Base-by-base conservation (phyloP, 1,140 invertebrate genomes). In the Drosophila kohkoa region DNA sequence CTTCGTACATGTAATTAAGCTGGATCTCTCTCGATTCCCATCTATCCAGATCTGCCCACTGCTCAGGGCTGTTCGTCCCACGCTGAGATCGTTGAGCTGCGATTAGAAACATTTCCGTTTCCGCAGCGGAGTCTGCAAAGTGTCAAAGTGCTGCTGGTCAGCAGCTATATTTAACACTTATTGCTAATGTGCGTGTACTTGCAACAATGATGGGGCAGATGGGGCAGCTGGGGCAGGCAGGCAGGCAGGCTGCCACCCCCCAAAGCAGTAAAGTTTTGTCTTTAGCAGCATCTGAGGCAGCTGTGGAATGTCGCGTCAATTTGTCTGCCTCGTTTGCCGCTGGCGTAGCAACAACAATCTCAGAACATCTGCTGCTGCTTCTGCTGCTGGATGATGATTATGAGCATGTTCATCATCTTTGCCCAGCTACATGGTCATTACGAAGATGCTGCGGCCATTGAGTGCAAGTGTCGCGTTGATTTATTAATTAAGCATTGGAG, bases 381-480 rank as follows among this genome's bases (percentile, higher is more conserved):
- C 35, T 38, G 10, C 20, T 43, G 25, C 11, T 59, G 10, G 38
- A 65, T 54, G 51, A 55, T 65, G 13, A 65, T 65, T 55, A 55
- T 65, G 13, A 28, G 11, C 48, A 52, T 41, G 54, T n/a, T 57
- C 13, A 57, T 57, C 54, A 57, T 57, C 54, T 11, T 8, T 6
- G 16, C 6, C 54, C 54, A 38, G 3, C 15, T 41, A 57, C 20
- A 52, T 32, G 35, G 20, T 68, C 32, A 52, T 68, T 25, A 30
- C 20, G 28, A 11, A 30, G 54, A 8, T 51, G 63, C 38, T 75
- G 72, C 73, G 81, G 80, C 73, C 77, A 77, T 75, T 75, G 87
- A 90, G 85, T 90, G 82, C 86, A 91, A 90, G 86, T 91, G 90
- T 90, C 90, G 82, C 90, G 90, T 91, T 91, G 90, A 91, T 91